A percentile compares a stretch with the other conserved stretches of the same genome.
Evolutionary conservation across 1,140 invertebrate genomes (phyloP).

Genomic region (Yoshiicerus persimilis): DNA sequence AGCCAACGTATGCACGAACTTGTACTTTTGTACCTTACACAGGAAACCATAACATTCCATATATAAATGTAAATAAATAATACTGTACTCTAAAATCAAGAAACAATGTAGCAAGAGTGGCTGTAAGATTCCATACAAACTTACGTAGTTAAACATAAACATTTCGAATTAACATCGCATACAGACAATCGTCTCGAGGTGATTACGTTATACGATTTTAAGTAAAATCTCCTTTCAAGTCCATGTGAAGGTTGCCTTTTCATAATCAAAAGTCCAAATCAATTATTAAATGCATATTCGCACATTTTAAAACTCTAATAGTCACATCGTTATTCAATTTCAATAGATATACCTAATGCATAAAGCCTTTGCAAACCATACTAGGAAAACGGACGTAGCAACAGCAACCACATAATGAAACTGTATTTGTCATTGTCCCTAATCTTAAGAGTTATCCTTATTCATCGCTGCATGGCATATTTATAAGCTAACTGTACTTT

Average conservation of each 20-base stretch:
- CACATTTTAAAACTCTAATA: background rate
- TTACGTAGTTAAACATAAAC: background rate
- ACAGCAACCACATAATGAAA: background rate
- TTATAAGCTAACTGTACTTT: too few relatives aligned
- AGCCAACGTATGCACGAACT: too few relatives aligned
- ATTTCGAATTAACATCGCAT: background rate
- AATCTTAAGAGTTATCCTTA: background rate
- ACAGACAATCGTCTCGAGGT: background rate
- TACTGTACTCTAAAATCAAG: too few relatives aligned
- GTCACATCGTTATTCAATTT: background rate
- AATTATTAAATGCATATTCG: background rate
- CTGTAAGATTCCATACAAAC: background rate
- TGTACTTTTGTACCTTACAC: too few relatives aligned
- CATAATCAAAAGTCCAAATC: background rate
- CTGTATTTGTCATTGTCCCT: too few relatives aligned
- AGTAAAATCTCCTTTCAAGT: background rate
- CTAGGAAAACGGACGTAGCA: background rate
- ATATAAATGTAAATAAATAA: too few relatives aligned
- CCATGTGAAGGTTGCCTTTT: background rate
- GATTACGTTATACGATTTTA: background rate
- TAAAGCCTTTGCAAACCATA: background rate
- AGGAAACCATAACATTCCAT: too few relatives aligned
- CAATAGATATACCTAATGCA: too few relatives aligned
- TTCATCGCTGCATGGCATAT: background rate
- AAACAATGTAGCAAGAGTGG: too few relatives aligned